Percentiles rank a stretch among this genome's conserved stretches.
These are phyloP conservation scores for Dryocosmus kuriphilus DNA, from an alignment of 2,888 invertebrate genomes.

Conservation along the genomic window DNA sequence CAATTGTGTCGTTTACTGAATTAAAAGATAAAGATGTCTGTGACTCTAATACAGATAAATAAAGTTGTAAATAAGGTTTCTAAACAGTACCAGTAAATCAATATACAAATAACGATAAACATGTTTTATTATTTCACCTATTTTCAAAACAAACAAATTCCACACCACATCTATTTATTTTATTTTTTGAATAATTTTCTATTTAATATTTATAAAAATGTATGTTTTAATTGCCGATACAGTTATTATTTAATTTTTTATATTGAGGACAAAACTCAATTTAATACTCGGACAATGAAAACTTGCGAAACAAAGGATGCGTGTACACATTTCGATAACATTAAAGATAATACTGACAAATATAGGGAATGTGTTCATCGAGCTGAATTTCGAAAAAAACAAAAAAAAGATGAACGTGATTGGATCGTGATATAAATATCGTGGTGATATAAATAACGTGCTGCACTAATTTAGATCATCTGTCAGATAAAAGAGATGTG, in stretches of 20 bases:
- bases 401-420: neutral
- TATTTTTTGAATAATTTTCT: too few species aligned
- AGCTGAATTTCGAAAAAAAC: neutral
- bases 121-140: too few species aligned
- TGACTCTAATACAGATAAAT: too few species aligned
- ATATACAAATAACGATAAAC: too few species aligned
- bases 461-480: neutral
- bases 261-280: neutral
- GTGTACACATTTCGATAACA: neutral
- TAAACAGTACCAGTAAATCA: too few species aligned
- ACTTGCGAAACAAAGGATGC: neutral
- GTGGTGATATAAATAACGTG: neutral
- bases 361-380: neutral
- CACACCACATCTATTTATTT: too few species aligned
- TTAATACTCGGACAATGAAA: neutral
- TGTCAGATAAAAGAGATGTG: neutral
- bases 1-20: too few species aligned
- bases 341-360: neutral
- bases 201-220: too few species aligned
- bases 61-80: too few species aligned
- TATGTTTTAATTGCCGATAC: too few species aligned
- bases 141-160: too few species aligned
- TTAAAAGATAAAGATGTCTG: too few species aligned
- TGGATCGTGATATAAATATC: neutral
- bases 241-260: neutral